These are phyloP conservation scores for Kuschelorhynchus macadamiae DNA, from an alignment of 2,888 invertebrate genomes.

Conservation along the genomic window DNA sequence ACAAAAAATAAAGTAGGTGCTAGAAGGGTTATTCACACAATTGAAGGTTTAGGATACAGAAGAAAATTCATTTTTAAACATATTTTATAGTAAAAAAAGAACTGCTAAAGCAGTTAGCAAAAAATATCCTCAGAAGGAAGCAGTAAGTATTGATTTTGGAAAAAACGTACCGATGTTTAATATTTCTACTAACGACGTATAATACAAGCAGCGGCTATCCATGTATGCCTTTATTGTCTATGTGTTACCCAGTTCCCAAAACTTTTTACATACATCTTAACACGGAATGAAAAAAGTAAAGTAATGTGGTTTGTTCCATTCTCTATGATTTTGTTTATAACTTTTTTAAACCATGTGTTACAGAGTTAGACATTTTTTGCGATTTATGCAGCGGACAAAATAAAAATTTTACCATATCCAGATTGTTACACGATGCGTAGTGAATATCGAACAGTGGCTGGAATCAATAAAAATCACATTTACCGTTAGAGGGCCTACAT, in stretches of 20 bases:
- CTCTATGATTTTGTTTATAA: not conserved
- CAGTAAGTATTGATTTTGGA: slow-evolving; percentile 20
- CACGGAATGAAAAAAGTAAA: not conserved
- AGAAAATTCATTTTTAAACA: too few species aligned
- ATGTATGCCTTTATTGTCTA: slow-evolving; percentile 33
- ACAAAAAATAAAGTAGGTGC: not conserved
- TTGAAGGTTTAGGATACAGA: too few species aligned
- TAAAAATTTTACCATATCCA: not conserved
- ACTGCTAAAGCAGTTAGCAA: not conserved
- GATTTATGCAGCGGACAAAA: not conserved
- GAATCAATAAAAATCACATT: not conserved
- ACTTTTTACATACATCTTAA: not conserved
- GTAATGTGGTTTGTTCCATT: not conserved
- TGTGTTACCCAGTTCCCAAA: not conserved
- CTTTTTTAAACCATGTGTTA: not conserved
- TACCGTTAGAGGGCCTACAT: not conserved
- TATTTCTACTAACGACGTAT: slow-evolving; percentile 56
- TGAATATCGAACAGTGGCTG: not conserved
- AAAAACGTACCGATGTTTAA: slow-evolving; percentile 46
- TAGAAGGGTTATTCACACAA: too few species aligned
- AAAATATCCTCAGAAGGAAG: slow-evolving; percentile 3
- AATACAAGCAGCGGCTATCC: slow-evolving; percentile 19
- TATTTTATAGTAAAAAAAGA: slow-evolving; percentile 7
- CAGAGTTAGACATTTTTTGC: not conserved
- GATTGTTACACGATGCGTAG: not conserved